These are phyloP conservation scores for Gordius sp. DNA, from an alignment of 2,888 invertebrate species.

Conservation along the genomic window DNA sequence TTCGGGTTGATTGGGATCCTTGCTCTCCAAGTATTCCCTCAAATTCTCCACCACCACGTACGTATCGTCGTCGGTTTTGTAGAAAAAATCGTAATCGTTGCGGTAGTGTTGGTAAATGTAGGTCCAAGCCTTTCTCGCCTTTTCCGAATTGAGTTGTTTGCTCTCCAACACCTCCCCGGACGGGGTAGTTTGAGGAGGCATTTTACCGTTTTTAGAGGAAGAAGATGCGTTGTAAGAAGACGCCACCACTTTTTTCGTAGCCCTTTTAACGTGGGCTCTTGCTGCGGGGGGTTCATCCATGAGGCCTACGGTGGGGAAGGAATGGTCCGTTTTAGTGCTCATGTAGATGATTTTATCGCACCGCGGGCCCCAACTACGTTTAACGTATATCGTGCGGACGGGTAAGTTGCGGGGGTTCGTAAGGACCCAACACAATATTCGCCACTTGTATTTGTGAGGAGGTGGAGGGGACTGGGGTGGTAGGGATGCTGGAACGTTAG, in stretches of 20 bases:
- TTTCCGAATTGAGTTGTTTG: slow-evolving; percentile 13
- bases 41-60: slow-evolving; percentile 14
- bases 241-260: too few relatives aligned
- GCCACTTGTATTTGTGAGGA: slow-evolving; percentile 13
- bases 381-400: background rate
- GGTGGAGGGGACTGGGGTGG: too few relatives aligned
- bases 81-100: slow-evolving; percentile 13
- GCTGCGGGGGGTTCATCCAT: too few relatives aligned
- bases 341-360: slow-evolving; percentile 14
- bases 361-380: background rate
- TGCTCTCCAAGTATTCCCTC: background rate
- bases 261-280: too few relatives aligned
- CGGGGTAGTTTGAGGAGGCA: background rate
- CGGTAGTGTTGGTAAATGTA: slow-evolving; percentile 14
- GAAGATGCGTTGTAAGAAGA: too few relatives aligned
- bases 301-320: slow-evolving; percentile 15
- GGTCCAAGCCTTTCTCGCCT: slow-evolving; percentile 5
- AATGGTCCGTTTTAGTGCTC: background rate
- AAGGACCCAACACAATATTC: slow-evolving; percentile 12
- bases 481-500: too few relatives aligned
- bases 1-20: slow-evolving; percentile 5
- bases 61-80: slow-evolving; percentile 15
- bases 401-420: background rate
- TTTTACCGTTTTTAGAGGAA: background rate
- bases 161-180: background rate